Evolutionary conservation across 53 echinoderm and acorn worm genomes (phyloP).

Genomic region (Paracentrotus lividus): DNA sequence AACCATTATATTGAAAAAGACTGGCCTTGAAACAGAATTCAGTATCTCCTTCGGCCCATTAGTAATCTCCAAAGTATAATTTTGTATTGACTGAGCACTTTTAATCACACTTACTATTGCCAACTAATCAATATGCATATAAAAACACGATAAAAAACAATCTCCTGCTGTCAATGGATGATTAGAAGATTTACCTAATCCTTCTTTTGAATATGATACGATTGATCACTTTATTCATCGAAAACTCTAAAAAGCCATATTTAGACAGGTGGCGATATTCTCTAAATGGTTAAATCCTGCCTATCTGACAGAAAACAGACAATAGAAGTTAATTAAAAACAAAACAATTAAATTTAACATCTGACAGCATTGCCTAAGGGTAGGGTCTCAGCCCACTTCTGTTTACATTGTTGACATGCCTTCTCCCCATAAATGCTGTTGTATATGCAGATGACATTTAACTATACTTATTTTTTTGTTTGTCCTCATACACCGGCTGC

Average conservation of each 20-base stretch:
- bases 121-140: not conserved
- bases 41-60: not conserved
- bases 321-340: no score
- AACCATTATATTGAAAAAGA: not conserved
- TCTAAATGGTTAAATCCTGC: not conserved
- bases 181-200: not conserved
- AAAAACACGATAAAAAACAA: not conserved
- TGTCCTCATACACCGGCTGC: no score
- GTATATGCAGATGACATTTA: no score
- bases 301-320: no score
- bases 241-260: not conserved
- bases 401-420: no score
- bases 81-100: not conserved
- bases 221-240: not conserved
- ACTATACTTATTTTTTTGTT: no score
- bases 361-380: no score
- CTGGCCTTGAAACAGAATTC: not conserved
- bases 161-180: not conserved
- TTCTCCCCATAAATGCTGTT: no score
- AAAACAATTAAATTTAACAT: no score
- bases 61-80: not conserved
- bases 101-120: not conserved
- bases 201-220: not conserved
- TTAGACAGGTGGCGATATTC: not conserved
- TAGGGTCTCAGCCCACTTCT: no score